phyloP scores from a whole-genome alignment of 2,797 vertebrate genomes.

The Phalloptychus januarius region DNA sequence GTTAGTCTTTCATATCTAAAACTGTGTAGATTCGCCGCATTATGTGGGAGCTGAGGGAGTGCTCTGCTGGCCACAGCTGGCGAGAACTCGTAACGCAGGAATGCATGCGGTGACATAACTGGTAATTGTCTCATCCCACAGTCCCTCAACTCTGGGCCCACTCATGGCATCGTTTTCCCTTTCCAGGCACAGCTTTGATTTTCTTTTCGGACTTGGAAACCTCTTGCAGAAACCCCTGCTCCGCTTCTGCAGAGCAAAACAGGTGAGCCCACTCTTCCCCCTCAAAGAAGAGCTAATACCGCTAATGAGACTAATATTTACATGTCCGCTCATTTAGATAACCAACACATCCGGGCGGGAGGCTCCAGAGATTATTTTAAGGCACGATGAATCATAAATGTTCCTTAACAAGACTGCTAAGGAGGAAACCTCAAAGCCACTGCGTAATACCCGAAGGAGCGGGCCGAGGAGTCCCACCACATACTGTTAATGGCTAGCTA shows the following conservation, averaged over 20 bases:
- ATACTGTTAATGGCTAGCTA: constrained; percentile 51
- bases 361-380: constrained; percentile 67
- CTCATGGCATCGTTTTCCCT: constrained; percentile 61
- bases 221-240: constrained; percentile 41
- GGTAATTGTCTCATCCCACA: constrained; percentile 80
- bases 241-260: constrained; percentile 62
- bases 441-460: constrained; percentile 33
- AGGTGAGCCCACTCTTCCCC: constrained; percentile 6
- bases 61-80: constrained; percentile 71
- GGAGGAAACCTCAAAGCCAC: constrained; percentile 66
- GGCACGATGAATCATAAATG: constrained; percentile 66
- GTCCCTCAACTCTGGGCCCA: constrained; percentile 68
- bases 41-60: constrained; percentile 55
- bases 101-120: constrained; percentile 80
- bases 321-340: constrained; percentile 56
- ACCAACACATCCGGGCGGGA: constrained; percentile 57
- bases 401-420: constrained; percentile 56
- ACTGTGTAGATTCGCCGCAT: constrained; percentile 30
- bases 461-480: constrained; percentile 46
- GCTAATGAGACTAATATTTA: constrained; percentile 71
- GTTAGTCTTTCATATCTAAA: constrained; percentile 34
- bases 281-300: constrained; percentile 49
- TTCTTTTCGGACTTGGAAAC: constrained; percentile 69
- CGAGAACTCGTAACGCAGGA: constrained; percentile 76
- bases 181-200: constrained; percentile 60